A percentile compares a stretch with the other conserved stretches of the same genome.
Evolutionary conservation across 2,113 vertebrate species (phyloP).

Genomic region (Petroica traversi): DNA sequence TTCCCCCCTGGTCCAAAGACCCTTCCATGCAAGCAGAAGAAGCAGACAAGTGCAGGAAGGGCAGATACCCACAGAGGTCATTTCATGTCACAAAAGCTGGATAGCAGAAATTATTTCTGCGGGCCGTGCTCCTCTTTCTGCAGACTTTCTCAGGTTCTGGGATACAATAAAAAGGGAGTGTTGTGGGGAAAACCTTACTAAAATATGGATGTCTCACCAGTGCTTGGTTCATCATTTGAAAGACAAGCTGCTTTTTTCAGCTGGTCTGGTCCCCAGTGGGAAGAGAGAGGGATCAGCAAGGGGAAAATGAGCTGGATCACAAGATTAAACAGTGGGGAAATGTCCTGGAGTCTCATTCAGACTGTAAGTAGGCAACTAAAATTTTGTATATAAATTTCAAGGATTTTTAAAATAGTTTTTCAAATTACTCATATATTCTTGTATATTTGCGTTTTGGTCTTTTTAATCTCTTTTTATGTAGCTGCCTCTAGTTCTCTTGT

Average conservation of each 20-base stretch:
- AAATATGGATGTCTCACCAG: neutral
- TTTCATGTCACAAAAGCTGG: neutral
- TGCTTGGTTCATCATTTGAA: neutral
- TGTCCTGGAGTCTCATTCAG: neutral
- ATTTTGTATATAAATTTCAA: neutral
- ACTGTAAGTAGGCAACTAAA: neutral
- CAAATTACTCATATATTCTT: neutral
- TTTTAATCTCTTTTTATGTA: slow-evolving; percentile 46
- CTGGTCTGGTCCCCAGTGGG: neutral
- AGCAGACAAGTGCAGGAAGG: neutral
- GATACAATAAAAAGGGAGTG: neutral
- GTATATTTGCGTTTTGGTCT: neutral
- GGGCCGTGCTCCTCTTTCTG: neutral
- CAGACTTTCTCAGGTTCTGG: neutral
- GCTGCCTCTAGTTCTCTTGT: neutral
- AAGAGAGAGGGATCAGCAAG: neutral
- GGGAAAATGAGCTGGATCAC: neutral
- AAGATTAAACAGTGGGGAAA: neutral
- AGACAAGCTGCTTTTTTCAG: neutral
- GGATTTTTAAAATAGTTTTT: neutral
- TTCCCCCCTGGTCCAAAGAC: neutral
- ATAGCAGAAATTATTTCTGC: neutral
- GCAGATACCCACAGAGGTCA: fast-evolving
- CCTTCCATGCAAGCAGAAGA: neutral
- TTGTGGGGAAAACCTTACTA: neutral